Evolutionary conservation across 2,888 invertebrate genomes (phyloP), one percentile per base, ranked within the genome.

Genomic region (Erebia aethiops): DNA sequence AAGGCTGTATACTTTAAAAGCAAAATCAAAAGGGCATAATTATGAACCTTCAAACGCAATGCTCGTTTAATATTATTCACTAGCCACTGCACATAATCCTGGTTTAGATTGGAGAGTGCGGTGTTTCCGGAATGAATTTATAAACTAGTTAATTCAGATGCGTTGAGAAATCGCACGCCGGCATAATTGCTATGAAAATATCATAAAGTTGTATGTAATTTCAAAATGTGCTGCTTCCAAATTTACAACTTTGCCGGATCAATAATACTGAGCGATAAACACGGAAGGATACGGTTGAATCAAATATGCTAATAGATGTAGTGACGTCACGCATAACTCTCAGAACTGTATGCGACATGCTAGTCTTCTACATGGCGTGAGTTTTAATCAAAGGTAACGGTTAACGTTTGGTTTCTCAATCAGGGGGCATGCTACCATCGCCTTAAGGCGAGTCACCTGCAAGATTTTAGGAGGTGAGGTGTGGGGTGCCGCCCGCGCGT

Each of bases 101-200:
- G 14, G 49, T 14, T 62, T 21, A 46, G 21, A 60, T 26, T 60
- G 9, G 16, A 49, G 62, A 0, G 49, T 4, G 60, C 35, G 9
- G 46, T 46, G 49, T 46, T 62, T 13, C 46, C 4, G 49, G 62
- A 49, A 62, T 62, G 14, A 49, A 46, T 35, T 35, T 62, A 9
- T 49, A 49, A 61, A 61, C 16, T 21, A 61, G 46, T 11, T 61
- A 46, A 62, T 49, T 62, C 14, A 49, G 8, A 62, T 46, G 62
- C 62, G 62, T 49, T 49, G 14, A 16, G 46, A 49, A 49, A 13
- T 62, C 62, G 49, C 16, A 49, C 49, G 46, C 21, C 43, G 18
- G 62, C 18, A 2, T 21, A 49, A 62, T 62, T 62, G 18, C 62
- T 49, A 62, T 13, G 7, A 46, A 61, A 35, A 43, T 43, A 4